Evolutionary conservation across 2,797 vertebrate genomes (phyloP).

Genomic region (Helostoma temminkii): DNA sequence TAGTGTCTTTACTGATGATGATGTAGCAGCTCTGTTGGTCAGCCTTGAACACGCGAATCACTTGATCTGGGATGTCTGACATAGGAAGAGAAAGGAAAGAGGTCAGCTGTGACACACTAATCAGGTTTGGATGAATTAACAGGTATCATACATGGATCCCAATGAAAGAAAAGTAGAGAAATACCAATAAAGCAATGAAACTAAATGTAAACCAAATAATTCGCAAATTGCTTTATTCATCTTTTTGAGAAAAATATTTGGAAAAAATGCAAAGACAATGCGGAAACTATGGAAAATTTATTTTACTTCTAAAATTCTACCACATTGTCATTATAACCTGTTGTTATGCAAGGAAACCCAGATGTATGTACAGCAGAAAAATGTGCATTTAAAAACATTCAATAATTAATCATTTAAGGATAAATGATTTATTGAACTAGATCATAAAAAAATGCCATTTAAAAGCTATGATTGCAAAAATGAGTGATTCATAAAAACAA

Average conservation of each 20-base stretch:
- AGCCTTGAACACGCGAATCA: conserved; percentile 95
- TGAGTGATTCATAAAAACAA: conserved; percentile 6
- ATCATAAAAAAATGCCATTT: conserved; percentile 8
- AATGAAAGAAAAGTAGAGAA: background rate
- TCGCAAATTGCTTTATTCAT: too few species aligned
- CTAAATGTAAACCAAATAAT: too few species aligned
- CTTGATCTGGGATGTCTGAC: conserved; percentile 95
- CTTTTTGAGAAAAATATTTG: too few species aligned
- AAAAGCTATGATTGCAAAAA: conserved; percentile 4
- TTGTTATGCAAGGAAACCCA: too few species aligned
- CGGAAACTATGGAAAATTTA: background rate
- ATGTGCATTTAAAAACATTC: background rate
- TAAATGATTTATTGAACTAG: background rate
- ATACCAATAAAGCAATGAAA: conserved; percentile 12
- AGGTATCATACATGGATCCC: background rate
- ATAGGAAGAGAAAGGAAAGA: conserved; percentile 2
- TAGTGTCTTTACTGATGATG: conserved; percentile 98
- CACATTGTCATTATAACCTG: too few species aligned
- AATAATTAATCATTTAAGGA: background rate
- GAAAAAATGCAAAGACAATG: background rate
- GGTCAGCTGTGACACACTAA: background rate
- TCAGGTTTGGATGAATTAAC: background rate
- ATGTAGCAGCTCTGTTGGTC: conserved; percentile 99
- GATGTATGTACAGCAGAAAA: background rate
- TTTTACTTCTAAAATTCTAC: too few species aligned